Conservation (phyloP, 2,888 invertebrate species). For the Troides aeacus region DNA sequence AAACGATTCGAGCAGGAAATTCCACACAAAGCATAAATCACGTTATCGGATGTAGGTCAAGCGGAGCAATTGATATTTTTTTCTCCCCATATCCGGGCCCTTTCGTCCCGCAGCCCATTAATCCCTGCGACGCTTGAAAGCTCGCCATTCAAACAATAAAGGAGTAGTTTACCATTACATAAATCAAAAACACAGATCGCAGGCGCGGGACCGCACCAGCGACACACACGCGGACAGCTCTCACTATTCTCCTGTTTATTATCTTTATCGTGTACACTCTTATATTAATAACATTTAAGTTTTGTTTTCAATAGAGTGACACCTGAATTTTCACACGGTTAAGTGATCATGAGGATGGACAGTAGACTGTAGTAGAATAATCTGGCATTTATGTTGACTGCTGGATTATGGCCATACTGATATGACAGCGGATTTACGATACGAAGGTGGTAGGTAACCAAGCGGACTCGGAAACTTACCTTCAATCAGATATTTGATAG, state of each 20-base stretch:
- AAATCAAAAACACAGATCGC: constrained; percentile 34
- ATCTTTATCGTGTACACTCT: neutral
- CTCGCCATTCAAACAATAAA: constrained; percentile 39
- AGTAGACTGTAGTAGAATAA: too few relatives aligned
- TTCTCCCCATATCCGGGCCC: neutral
- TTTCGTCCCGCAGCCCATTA: constrained; percentile 24
- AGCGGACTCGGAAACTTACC: too few relatives aligned
- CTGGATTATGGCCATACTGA: too few relatives aligned
- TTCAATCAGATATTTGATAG: too few relatives aligned
- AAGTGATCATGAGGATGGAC: neutral
- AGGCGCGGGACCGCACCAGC: neutral
- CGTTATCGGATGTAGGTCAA: constrained; percentile 1
- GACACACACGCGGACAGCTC: too few relatives aligned
- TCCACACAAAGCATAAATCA: constrained; percentile 4
- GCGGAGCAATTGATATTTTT: constrained; percentile 3
- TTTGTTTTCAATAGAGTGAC: too few relatives aligned
- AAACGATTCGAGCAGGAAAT: neutral
- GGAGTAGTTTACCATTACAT: constrained; percentile 37
- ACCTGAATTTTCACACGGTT: too few relatives aligned
- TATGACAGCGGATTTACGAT: too few relatives aligned
- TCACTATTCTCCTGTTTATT: neutral
- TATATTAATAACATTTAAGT: neutral
- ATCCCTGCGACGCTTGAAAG: constrained; percentile 33
- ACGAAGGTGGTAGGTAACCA: too few relatives aligned
- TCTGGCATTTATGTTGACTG: too few relatives aligned